Evolutionary conservation across 2,113 vertebrate species (phyloP).

Genomic region (Ictalurus furcatus): DNA sequence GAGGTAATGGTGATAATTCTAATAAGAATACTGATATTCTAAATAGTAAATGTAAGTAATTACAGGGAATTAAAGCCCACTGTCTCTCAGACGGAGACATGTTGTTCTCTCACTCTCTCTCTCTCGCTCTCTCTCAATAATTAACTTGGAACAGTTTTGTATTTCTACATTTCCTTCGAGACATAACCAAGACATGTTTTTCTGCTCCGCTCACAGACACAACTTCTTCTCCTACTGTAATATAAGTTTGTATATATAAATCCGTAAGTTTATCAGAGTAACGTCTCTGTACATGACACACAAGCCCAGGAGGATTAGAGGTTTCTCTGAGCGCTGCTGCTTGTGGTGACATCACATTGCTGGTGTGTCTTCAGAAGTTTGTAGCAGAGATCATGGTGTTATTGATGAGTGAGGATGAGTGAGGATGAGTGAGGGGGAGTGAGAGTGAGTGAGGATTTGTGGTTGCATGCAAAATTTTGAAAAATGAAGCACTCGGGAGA

Average conservation of each 20-base stretch:
- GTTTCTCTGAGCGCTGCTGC: background rate
- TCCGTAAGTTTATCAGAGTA: slow-evolving; percentile 3
- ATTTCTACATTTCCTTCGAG: background rate
- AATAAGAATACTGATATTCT: background rate
- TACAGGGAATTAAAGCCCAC: background rate
- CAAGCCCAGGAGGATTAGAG: background rate
- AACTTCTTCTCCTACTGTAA: slow-evolving; percentile 9
- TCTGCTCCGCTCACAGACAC: background rate
- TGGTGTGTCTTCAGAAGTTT: slow-evolving; percentile 1
- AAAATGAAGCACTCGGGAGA: background rate
- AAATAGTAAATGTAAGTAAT: background rate
- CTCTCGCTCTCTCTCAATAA: background rate
- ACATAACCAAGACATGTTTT: background rate
- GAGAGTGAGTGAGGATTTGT: background rate
- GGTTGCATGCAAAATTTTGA: background rate
- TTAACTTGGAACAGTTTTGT: background rate
- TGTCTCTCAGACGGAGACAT: background rate
- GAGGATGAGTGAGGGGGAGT: background rate
- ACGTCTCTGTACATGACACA: slow-evolving; percentile 9
- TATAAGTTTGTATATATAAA: too few species aligned
- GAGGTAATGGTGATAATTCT: background rate
- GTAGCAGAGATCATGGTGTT: background rate
- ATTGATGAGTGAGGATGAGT: background rate
- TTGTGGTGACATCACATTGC: slow-evolving; percentile 26
- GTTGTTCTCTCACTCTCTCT: background rate